Evolutionary conservation across 2,113 vertebrate genomes (phyloP).

Genomic region (Clinocottus analis): DNA sequence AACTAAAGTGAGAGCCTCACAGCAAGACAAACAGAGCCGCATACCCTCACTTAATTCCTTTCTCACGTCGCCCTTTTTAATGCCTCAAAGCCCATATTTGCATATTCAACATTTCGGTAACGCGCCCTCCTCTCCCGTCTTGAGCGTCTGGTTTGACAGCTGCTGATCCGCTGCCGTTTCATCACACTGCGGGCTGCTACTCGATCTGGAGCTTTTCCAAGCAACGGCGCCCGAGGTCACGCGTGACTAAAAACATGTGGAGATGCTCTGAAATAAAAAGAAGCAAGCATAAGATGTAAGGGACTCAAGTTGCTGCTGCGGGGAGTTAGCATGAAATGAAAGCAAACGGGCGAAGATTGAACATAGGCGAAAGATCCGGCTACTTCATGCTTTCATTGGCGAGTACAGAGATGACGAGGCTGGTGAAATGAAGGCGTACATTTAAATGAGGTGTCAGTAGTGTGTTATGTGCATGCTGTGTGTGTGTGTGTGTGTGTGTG

Average conservation of each 20-base stretch:
- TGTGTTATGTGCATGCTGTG: too few relatives aligned
- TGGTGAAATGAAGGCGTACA: constrained; percentile 32
- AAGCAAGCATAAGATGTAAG: background rate
- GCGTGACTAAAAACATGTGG: constrained; percentile 1
- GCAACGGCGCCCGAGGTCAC: background rate
- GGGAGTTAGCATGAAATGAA: constrained; percentile 4
- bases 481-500: background rate
- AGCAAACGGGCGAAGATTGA: constrained; percentile 15
- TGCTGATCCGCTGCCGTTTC: constrained; percentile 1
- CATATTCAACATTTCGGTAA: background rate
- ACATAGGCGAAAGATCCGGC: background rate
- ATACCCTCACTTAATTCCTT: background rate
- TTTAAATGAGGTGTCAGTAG: constrained; percentile 14
- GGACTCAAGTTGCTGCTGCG: background rate
- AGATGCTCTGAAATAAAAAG: constrained; percentile 3
- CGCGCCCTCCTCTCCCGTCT: background rate
- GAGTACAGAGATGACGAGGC: constrained; percentile 14
- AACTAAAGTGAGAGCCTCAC: constrained; percentile 6
- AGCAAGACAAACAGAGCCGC: background rate
- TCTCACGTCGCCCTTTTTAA: background rate
- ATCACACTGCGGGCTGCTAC: background rate
- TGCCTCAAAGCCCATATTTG: background rate
- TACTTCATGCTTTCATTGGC: background rate
- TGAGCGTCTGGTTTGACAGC: background rate
- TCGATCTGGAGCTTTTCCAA: constrained; percentile 1